Percentiles rank a stretch among this genome's conserved stretches.
Conservation (phyloP, 2,888 invertebrate genomes). For the Carpatolechia fugitivella region DNA sequence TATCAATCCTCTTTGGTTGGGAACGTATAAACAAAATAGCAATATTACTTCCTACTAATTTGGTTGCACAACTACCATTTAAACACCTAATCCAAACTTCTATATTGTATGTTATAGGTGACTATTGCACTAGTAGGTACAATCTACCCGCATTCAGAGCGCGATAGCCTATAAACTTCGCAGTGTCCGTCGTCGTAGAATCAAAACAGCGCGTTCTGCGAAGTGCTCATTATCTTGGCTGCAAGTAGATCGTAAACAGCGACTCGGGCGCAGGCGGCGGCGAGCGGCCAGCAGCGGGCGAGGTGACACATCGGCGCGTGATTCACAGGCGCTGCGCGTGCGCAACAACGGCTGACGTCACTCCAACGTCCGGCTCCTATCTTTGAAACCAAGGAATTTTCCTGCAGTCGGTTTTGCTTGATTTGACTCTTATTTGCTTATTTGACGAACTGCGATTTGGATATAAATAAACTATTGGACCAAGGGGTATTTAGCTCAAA, state of each 20-base stretch:
- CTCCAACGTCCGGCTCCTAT: conserved; percentile 57
- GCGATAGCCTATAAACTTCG: conserved; percentile 21
- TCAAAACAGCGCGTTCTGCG: conserved; percentile 43
- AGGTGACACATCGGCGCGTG: conserved; percentile 66
- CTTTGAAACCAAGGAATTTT: conserved; percentile 29
- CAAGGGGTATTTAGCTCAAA: too few species aligned
- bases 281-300: neutral
- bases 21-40: too few species aligned
- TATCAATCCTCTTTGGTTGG: too few species aligned
- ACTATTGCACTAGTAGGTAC: too few species aligned
- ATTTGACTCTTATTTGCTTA: too few species aligned
- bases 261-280: conserved; percentile 22
- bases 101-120: too few species aligned
- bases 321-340: conserved; percentile 59
- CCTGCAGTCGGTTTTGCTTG: too few species aligned
- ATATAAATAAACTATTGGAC: too few species aligned
- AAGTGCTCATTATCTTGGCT: conserved; percentile 44
- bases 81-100: too few species aligned
- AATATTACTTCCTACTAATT: too few species aligned
- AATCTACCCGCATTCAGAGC: conserved; percentile 7
- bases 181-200: conserved; percentile 24
- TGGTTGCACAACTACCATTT: too few species aligned
- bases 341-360: conserved; percentile 70
- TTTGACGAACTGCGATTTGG: too few species aligned
- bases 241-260: conserved; percentile 47